Conservation (phyloP, 2,888 invertebrate species). For the Pandemis heparana region DNA sequence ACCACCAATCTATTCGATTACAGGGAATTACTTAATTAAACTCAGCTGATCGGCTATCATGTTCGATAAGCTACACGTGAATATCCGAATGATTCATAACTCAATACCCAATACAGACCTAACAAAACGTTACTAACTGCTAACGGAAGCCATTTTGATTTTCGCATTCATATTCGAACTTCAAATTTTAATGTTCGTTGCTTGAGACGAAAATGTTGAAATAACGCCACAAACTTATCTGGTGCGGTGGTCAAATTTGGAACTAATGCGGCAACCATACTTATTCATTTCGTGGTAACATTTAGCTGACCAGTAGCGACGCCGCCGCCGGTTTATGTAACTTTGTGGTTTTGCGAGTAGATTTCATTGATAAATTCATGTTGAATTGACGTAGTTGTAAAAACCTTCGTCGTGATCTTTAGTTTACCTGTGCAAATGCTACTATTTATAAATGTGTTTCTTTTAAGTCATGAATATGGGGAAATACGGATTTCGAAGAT, state of each 20-base stretch:
- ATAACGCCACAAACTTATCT: no score
- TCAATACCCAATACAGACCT: neutral
- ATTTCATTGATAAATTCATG: conserved; percentile 1
- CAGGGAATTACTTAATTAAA: neutral
- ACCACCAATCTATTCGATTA: neutral
- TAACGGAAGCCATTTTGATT: neutral
- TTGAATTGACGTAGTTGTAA: conserved; percentile 7
- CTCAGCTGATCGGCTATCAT: conserved; percentile 10
- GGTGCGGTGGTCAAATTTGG: no score
- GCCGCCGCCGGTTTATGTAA: neutral
- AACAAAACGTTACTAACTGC: neutral
- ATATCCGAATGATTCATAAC: conserved; percentile 21
- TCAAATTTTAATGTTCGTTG: neutral
- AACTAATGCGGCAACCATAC: no score
- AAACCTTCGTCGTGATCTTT: neutral
- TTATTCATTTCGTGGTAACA: no score
- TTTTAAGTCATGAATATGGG: conserved; percentile 5
- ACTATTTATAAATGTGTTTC: neutral
- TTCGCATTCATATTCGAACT: neutral
- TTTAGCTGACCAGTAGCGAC: no score
- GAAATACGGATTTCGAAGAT: neutral
- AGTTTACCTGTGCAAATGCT: neutral
- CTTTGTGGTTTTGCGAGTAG: neutral
- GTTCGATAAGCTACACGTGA: conserved; percentile 22
- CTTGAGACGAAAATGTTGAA: neutral